Base-by-base conservation (phyloP, 1,140 invertebrate species). In the Calycopis cecrops region DNA sequence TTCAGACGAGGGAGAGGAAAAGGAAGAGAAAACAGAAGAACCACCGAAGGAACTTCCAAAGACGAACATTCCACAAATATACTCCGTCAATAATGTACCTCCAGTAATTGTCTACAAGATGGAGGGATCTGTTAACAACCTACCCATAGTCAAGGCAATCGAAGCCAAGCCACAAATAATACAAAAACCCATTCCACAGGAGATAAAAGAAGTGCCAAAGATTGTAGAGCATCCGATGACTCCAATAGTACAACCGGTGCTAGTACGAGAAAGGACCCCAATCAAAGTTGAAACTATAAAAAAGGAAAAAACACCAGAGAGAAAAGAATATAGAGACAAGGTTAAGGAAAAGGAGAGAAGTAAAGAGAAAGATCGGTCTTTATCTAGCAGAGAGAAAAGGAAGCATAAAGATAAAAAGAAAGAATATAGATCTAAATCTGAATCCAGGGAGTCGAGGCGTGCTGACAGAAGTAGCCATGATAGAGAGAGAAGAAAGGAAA, bases 1-100 rank as follows among this genome's bases (percentile, higher is more conserved):
- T 57, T 93, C 94, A 35, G 89, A 90, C 6, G 89, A 91, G 8
- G 81, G 87, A 0, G 89, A 89, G 3, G 69, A 71, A 16, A 76
- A 71, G 48, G 60, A 69, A 3, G 68, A 72, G 0, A 69, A 67
- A 55, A 14, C 44, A 42, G 68, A 71, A 17, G 64, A 67, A 55
- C 14, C 48, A 7, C 38, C 50, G 1, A 66, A 55, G 61, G 68
- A 79, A 55, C 35, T 52, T 0, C 71, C 61, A 0, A 69, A 70
- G 55, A 51, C 62, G 21, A 73, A 64, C 47, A 60, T 67, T 57
- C 59, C 71, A 44, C 63, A 55, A 38, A 37, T 59, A 35, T 33
- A 48, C 12, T 9, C 44, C 16, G 16, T 44, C 47, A 72, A 66
- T 16, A 51, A 63, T 16, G 62, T 81, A 0, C 78, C 78, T 10